A percentile compares a stretch with the other conserved stretches of the same genome.
Conservation (phyloP, 1,140 invertebrate species). For the Vanessa atalanta region DNA sequence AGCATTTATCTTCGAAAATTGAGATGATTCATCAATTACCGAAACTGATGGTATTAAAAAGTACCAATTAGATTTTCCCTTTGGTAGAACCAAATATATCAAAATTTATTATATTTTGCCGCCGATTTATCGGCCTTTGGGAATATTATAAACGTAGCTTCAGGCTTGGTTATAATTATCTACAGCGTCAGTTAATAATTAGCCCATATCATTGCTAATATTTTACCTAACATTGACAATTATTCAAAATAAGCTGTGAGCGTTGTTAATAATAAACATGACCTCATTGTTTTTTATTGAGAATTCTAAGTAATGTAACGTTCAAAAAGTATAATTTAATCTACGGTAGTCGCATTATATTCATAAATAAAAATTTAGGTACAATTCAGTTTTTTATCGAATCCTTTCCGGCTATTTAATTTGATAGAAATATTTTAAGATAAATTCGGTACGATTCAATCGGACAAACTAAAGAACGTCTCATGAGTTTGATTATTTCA, state of each 20-base stretch:
- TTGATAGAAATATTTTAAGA: no score
- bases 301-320: no score
- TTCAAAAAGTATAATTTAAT: no score
- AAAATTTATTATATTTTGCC: slow-evolving; percentile 19
- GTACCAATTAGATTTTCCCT: slow-evolving; percentile 24
- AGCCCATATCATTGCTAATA: background rate
- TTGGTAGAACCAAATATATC: slow-evolving; percentile 9
- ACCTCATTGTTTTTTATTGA: no score
- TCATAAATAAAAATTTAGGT: no score
- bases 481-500: no score
- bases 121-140: slow-evolving; percentile 14
- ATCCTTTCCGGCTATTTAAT: no score
- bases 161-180: slow-evolving; percentile 8
- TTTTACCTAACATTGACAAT: slow-evolving; percentile 3
- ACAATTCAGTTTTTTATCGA: no score
- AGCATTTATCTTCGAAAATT: background rate
- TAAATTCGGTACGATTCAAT: no score
- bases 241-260: background rate
- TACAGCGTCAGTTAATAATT: slow-evolving; percentile 4
- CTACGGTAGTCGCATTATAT: no score
- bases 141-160: slow-evolving; percentile 21
- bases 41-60: slow-evolving; percentile 1
- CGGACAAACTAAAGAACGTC: no score
- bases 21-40: slow-evolving; percentile 1
- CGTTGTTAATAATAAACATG: no score